Base-by-base conservation (phyloP, 2,888 invertebrate genomes). In the Pyrochroa serraticornis region DNA sequence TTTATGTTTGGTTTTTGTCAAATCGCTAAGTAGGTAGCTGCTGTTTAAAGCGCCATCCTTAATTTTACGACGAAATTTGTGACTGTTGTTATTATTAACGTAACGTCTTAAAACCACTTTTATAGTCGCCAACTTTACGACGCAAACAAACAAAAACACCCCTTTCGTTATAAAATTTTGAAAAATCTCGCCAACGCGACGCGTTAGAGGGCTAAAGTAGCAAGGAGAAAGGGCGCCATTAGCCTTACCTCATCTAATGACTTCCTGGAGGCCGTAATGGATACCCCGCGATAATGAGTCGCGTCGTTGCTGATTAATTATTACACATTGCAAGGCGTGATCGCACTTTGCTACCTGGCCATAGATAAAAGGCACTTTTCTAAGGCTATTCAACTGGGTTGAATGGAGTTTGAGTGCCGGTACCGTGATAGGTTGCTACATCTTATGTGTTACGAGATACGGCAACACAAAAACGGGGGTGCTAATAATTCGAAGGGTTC, bases 181-280 rank as follows among this genome's bases (percentile, higher is more conserved):
- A 32, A 45, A 32, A 34, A 12, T 34, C 12, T 34, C 51, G 45
- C 39, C 51, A 39, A 2, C 42, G 13, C 39, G 10, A 45, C 31
- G 37, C 33, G 8, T 22, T 12, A 12, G 47, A 47, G 22, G 22
- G 22, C 22, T 47, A 47, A 46, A 42, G 54, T 33, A 41, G 38
- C 62, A 60, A 45, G 36, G 45, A 35, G 51, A 50, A 49, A 42
- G 46, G 55, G 32, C 57, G 64, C 66, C 69, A 67, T 75, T 74
- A 74, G 71, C 68, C 67, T 71, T 66, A 66, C 71, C 71, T 67
- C 64, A 54, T 67, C 68, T 75, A 76, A 76, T 73, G 75, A 74
- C 75, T 76, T 76, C 75, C 74, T 72, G 73, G 70, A 69, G 71
- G 63, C 64, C 65, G 72, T 75, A 76, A 76, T 76, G 74, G 75